Conservation (phyloP, 2,888 invertebrate genomes). For the Xestia rhomboidea region DNA sequence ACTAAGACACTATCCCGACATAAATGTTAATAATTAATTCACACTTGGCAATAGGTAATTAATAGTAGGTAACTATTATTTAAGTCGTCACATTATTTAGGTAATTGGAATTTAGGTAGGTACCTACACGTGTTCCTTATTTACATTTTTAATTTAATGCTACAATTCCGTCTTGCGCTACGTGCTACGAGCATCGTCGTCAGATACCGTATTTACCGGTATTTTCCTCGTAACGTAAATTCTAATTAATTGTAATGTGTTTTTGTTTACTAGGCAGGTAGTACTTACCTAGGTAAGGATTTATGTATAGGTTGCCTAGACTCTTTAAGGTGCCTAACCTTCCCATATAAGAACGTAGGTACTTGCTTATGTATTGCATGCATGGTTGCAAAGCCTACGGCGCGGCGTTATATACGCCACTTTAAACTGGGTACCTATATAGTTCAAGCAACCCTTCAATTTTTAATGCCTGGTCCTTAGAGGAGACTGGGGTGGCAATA, state of each 20-base stretch:
- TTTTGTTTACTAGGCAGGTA: background rate
- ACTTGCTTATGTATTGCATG: background rate
- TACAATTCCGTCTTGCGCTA: background rate
- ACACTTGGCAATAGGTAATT: too few relatives aligned
- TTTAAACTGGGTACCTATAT: background rate
- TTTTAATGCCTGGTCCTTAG: background rate
- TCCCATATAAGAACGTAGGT: background rate
- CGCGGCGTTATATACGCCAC: conserved; percentile 6
- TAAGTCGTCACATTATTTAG: background rate
- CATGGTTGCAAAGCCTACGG: background rate
- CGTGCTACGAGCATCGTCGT: background rate
- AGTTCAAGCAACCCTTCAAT: background rate
- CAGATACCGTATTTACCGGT: background rate
- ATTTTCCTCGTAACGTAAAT: background rate
- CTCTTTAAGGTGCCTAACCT: background rate
- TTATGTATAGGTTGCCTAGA: conserved; percentile 2
- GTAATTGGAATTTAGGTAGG: background rate
- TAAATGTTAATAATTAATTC: too few relatives aligned
- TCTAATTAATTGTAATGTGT: background rate
- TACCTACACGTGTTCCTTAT: conserved; percentile 25
- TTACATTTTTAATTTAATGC: conserved; percentile 23
- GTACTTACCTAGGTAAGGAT: background rate
- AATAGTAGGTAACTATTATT: background rate
- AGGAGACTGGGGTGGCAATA: background rate
- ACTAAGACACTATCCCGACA: background rate